phyloP scores from a whole-genome alignment of 2,113 vertebrate genomes.

The Lophochroa leadbeateri region DNA sequence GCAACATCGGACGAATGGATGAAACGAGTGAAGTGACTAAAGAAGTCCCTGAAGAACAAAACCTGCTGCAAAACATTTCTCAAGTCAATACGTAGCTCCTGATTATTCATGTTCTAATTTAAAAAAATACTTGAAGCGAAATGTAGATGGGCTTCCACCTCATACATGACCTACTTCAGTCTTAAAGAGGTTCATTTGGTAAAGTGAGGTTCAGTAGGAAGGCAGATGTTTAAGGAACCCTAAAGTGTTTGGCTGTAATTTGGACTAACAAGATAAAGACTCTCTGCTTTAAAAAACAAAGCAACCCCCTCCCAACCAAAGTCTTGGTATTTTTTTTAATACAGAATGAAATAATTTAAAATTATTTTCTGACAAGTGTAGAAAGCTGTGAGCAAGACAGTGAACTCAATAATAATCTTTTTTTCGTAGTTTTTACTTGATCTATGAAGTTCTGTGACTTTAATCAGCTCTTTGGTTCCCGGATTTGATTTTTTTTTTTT shows the following conservation, averaged over 20 bases:
- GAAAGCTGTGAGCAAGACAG: background rate
- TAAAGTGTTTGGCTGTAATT: background rate
- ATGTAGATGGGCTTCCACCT: background rate
- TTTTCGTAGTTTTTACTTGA: background rate
- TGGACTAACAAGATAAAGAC: background rate
- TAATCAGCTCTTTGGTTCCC: background rate
- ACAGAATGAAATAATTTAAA: background rate
- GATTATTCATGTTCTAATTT: background rate
- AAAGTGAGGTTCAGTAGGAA: background rate
- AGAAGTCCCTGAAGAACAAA: background rate
- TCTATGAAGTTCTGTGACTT: background rate
- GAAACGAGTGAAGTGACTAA: background rate
- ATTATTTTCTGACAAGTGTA: background rate
- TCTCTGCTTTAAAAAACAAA: background rate
- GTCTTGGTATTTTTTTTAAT: background rate
- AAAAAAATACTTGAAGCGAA: background rate
- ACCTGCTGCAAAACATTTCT: background rate
- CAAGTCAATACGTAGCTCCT: fast-evolving
- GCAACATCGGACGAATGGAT: background rate
- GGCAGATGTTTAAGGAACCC: background rate
- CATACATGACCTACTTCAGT: fast-evolving
- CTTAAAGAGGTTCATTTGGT: background rate
- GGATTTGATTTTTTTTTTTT: background rate
- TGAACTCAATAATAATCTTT: background rate
- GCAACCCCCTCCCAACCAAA: fast-evolving